A percentile compares a stretch with the other conserved stretches of the same genome.
phyloP scores from a whole-genome alignment of 2,113 vertebrate species.

The Neolamprologus tretocephalus region DNA sequence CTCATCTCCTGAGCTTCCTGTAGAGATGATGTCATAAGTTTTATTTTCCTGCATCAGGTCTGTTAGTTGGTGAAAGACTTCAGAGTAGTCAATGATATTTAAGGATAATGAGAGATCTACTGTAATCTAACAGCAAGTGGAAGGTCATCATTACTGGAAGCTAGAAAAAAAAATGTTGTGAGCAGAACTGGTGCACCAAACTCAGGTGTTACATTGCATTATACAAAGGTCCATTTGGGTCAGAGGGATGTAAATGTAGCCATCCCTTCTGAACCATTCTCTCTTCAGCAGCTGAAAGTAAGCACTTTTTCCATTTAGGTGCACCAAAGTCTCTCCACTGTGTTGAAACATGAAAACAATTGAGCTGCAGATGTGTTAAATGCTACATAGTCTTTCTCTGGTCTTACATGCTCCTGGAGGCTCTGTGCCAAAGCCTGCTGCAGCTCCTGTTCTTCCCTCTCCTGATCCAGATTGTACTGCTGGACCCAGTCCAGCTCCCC shows the following conservation, averaged over 20 bases:
- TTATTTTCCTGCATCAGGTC: not conserved
- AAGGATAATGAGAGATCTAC: not conserved
- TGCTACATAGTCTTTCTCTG: not conserved
- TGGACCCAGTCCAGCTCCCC: conserved; percentile 94
- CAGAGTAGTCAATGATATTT: not conserved
- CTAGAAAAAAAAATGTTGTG: no score
- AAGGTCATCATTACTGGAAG: not conserved
- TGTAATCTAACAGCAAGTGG: not conserved
- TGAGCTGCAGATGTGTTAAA: not conserved
- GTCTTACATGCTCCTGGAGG: conserved; percentile 92
- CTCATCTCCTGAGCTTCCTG: conserved; percentile 95
- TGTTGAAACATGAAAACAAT: not conserved
- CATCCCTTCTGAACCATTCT: not conserved
- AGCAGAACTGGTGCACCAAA: not conserved
- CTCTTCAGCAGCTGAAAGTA: not conserved
- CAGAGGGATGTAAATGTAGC: not conserved
- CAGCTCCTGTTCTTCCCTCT: conserved; percentile 95
- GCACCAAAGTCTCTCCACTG: not conserved
- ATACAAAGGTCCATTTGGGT: not conserved
- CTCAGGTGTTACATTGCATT: not conserved
- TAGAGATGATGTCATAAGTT: not conserved
- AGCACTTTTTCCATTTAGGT: not conserved
- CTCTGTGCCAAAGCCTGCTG: conserved; percentile 96
- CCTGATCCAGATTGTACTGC: conserved; percentile 88
- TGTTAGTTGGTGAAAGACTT: not conserved